Evolutionary conservation across 2,113 vertebrate species (phyloP), one percentile per base, ranked within the genome.

Genomic region (Ceratotherium simum): DNA sequence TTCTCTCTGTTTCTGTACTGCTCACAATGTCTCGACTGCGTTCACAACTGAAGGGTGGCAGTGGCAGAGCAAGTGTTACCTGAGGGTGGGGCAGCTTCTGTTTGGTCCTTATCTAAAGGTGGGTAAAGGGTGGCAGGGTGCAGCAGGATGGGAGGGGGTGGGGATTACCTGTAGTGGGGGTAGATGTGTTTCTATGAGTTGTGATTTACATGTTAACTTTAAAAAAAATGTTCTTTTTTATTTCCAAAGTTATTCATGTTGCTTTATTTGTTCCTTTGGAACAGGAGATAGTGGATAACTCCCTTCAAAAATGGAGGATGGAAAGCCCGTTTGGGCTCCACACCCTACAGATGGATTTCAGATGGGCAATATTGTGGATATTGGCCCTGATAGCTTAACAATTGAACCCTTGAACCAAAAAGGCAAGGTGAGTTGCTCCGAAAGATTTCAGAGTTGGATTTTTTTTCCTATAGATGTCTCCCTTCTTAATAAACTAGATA

Each of bases 311-410:
- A 99, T 99, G 99, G 99, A 99, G 97, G 99, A 99, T 0, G 99
- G 99, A 98, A 99, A 99, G 99, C 99, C 99, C 3, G 99, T 99
- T 93, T 99, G 99, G 99, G 99, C 99, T 27, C 99, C 99, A 12
- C 99, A 99, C 98, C 99, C 99, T 27, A 97, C 98, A 12, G 99
- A 99, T 97, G 99, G 99, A 12, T 99, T 99, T 99, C 99, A 99
- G 98, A 99, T 99, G 99, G 99, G 99, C n/a, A 99, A 99, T 56
- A 99, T 99, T 42, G 99, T 99, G 96, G 99, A 99, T 98, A 99
- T 99, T 69, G 99, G 99, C 8, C 98, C 99, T 0, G 99, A 99
- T 99, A 99, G 99, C 95, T 98, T 99, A 98, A 99, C 99, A 96
- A 99, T 99, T 90, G 99, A 99, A 65, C 99, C 99, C 29, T 98